Evolutionary conservation across 2,888 invertebrate genomes (phyloP).

Genomic region (Criorhina ranunculi): DNA sequence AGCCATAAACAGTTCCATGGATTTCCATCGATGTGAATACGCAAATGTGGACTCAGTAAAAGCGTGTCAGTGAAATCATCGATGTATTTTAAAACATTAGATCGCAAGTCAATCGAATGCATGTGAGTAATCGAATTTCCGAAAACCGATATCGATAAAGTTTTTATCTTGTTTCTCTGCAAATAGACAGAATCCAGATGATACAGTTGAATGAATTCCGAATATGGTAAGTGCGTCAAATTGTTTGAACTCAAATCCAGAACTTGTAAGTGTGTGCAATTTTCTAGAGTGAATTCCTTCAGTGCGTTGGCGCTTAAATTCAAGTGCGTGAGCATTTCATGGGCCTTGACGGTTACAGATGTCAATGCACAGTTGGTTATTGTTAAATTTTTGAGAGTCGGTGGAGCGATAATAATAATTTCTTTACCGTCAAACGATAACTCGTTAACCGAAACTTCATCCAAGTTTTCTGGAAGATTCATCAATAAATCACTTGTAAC

Average conservation of each 20-base stretch:
- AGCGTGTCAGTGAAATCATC: conserved; percentile 37
- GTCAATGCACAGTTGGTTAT: conserved; percentile 79
- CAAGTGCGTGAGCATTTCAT: conserved; percentile 71
- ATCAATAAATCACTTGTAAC: conserved; percentile 77
- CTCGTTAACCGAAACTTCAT: conserved; percentile 76
- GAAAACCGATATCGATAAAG: conserved; percentile 69
- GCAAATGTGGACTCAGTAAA: conserved; percentile 70
- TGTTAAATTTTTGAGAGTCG: conserved; percentile 78
- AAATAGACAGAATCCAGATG: conserved; percentile 78
- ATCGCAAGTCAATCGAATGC: conserved; percentile 77
- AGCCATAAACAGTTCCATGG: conserved; percentile 83
- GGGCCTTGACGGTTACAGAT: conserved; percentile 67
- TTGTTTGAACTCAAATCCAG: conserved; percentile 81
- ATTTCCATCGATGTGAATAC: conserved; percentile 81
- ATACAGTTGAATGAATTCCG: conserved; percentile 78
- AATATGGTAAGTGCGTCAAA: conserved; percentile 77
- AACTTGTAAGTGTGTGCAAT: conserved; percentile 67
- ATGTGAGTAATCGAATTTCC: conserved; percentile 76
- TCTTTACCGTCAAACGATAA: conserved; percentile 77
- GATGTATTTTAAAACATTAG: conserved; percentile 78
- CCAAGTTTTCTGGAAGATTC: conserved; percentile 79
- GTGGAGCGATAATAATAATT: conserved; percentile 75
- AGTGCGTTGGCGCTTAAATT: conserved; percentile 81
- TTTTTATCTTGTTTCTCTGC: conserved; percentile 79
- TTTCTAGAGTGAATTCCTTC: conserved; percentile 77